Evolutionary conservation across 2,113 vertebrate species (phyloP), one percentile per base, ranked within the genome.

Genomic region (Oophaga pumilio): DNA sequence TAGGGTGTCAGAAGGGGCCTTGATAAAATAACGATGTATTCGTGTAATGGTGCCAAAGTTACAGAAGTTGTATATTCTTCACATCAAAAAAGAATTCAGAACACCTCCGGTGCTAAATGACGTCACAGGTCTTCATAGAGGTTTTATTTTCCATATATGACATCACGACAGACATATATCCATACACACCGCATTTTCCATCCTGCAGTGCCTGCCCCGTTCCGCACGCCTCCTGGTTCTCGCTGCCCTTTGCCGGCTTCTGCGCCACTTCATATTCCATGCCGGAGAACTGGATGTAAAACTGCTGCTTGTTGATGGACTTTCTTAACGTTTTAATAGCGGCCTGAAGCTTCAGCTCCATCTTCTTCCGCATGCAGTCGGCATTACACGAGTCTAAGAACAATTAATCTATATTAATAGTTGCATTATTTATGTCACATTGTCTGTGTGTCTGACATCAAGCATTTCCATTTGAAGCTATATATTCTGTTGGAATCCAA

Each of bases 221-320:
- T 91, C 95, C 92, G 90, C 98, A 99, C 0, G 90, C n/a, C 79
- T 96, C 96, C 0, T 91, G 92, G 33, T 91, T 95, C 73, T 97
- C 96, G 0, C 87, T 87, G 49, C 90, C 91, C 90, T 95, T 94
- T 82, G 95, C 94, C 0, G 96, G 94, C 89, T 95, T 96, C 92
- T 97, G 97, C 76, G 97, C 97, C 90, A 99, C 96, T 89, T 98
- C 97, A 22, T 99, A 99, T 89, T 98, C 97, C 0, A 96, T 96
- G 90, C 97, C 97, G 0, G 97, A 96, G 91, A 99, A 95, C 94
- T 97, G 97, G 91, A 99, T 93, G 89, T 96, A 98, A 93, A 99
- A 98, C 92, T 97, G 97, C 92, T 99, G 97, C 85, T 97, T 97
- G 92, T 95, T 96, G 91, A 99, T 95, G 89, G 98, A 96, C 95